Conservation (phyloP, 2,888 invertebrate genomes). For the Cryptops parisi region DNA sequence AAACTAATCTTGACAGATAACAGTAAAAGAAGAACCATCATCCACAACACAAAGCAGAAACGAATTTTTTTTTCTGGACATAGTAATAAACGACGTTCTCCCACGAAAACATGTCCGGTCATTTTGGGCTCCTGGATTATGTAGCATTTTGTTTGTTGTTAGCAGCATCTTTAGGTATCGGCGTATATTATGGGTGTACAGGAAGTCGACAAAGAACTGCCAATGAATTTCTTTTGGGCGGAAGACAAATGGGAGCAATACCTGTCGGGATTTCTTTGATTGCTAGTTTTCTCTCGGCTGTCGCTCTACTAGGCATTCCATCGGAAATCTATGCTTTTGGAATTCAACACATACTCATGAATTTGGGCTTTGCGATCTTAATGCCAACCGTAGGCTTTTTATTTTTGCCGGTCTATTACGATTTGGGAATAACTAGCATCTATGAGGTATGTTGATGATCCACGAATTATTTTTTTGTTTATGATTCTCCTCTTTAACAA, state of each 20-base stretch:
- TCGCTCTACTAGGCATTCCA: slow-evolving; percentile 74
- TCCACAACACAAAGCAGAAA: too few relatives aligned
- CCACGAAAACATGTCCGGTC: background rate
- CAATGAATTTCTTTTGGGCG: slow-evolving; percentile 70
- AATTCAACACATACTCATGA: slow-evolving; percentile 60
- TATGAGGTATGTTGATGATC: slow-evolving; percentile 49
- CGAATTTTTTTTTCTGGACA: too few relatives aligned
- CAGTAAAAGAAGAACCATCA: too few relatives aligned
- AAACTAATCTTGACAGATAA: too few relatives aligned
- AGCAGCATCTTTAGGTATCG: slow-evolving; percentile 55
- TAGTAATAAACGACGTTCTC: too few relatives aligned
- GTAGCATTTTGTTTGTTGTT: slow-evolving; percentile 55
- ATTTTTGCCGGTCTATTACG: slow-evolving; percentile 72
- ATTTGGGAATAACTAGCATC: slow-evolving; percentile 63
- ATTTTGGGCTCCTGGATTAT: slow-evolving; percentile 43
- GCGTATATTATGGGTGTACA: slow-evolving; percentile 67
- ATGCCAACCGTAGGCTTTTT: slow-evolving; percentile 61
- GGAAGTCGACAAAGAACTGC: slow-evolving; percentile 73
- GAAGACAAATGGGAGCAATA: slow-evolving; percentile 57
- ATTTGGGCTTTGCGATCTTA: slow-evolving; percentile 57
- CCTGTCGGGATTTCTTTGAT: slow-evolving; percentile 78
- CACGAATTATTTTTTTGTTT: too few relatives aligned
- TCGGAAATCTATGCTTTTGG: slow-evolving; percentile 74
- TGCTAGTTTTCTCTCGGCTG: slow-evolving; percentile 88
- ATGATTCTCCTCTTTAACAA: too few relatives aligned